Conservation (phyloP, 2,888 invertebrate genomes). For the Ophion ventricosus region DNA sequence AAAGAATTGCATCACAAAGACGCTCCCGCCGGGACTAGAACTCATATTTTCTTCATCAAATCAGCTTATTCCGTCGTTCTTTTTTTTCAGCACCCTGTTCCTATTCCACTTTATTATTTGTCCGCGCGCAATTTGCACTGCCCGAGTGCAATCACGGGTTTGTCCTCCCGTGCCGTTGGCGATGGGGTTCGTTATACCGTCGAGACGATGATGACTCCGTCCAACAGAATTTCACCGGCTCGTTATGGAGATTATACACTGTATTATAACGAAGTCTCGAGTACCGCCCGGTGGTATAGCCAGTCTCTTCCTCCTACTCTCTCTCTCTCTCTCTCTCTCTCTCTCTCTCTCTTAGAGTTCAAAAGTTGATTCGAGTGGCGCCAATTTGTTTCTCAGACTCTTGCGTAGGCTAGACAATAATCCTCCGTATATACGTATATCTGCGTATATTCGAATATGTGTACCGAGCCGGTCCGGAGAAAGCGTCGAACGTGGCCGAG, state of each 20-base stretch:
- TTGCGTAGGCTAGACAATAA: conserved; percentile 44
- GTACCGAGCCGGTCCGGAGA: conserved; percentile 3
- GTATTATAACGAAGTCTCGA: conserved; percentile 72
- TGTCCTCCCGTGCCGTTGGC: neutral
- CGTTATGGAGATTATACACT: conserved; percentile 8
- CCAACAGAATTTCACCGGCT: conserved; percentile 70
- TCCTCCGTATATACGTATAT: neutral
- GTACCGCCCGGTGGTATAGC: neutral
- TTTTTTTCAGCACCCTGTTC: neutral
- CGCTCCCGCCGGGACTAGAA: neutral
- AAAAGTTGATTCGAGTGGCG: conserved; percentile 75
- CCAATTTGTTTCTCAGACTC: conserved; percentile 71
- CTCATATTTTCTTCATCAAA: neutral
- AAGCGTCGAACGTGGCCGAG: conserved; percentile 23
- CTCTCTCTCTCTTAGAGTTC: conserved; percentile 66
- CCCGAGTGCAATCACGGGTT: neutral
- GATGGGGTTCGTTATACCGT: conserved; percentile 17
- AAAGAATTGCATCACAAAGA: neutral
- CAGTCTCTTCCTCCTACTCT: neutral
- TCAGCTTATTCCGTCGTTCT: neutral
- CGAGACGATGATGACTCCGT: conserved; percentile 52
- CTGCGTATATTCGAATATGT: neutral
- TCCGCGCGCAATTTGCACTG: neutral
- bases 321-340: conserved; percentile 54
- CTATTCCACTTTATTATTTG: neutral